phyloP scores from a whole-genome alignment of 2,888 invertebrate species.

The Lysandra coridon region DNA sequence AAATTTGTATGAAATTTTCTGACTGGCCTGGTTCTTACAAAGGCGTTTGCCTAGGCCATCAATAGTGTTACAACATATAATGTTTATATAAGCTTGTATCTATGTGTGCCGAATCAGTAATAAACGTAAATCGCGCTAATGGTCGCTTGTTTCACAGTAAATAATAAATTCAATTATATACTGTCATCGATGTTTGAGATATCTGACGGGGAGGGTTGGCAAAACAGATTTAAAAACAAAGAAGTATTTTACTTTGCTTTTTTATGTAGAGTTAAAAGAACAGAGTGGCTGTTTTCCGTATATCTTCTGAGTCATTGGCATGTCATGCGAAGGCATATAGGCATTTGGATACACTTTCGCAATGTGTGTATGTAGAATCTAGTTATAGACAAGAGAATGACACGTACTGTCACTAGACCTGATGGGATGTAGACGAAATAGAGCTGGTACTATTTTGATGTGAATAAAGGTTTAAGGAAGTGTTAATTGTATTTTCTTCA shows the following conservation, averaged over 20 bases:
- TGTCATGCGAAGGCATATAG: too few species aligned
- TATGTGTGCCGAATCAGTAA: slow-evolving; percentile 35
- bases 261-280: too few species aligned
- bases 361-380: too few species aligned
- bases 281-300: too few species aligned
- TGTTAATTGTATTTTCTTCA: too few species aligned
- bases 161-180: slow-evolving; percentile 73
- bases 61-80: not conserved
- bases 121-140: slow-evolving; percentile 43
- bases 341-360: too few species aligned
- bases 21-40: not conserved
- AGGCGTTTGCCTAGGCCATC: not conserved
- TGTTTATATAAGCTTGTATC: slow-evolving; percentile 32
- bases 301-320: too few species aligned
- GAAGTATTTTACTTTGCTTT: not conserved
- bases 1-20: not conserved
- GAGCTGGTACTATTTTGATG: too few species aligned
- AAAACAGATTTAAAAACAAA: slow-evolving; percentile 38
- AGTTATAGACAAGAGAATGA: too few species aligned
- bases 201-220: slow-evolving; percentile 47
- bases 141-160: slow-evolving; percentile 54
- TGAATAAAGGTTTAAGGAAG: too few species aligned
- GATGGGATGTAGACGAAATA: too few species aligned
- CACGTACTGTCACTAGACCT: not conserved
- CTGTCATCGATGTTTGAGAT: slow-evolving; percentile 60